Conservation (phyloP, 2,113 vertebrate genomes). For the Lonchura striata region DNA sequence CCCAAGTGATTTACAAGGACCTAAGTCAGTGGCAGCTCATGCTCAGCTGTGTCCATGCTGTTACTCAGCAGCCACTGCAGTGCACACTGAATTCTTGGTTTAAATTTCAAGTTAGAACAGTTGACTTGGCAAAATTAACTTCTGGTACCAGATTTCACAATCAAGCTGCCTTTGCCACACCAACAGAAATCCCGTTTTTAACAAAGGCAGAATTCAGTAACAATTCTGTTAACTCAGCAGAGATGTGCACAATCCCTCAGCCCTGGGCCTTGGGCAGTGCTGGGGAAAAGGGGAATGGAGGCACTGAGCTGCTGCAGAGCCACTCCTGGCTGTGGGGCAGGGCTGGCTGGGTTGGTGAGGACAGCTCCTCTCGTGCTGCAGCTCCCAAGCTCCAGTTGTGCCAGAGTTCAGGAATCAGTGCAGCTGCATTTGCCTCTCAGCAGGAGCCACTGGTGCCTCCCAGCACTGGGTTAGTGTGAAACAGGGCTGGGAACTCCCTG, state of each 20-base stretch:
- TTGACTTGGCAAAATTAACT: neutral
- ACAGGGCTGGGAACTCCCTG: neutral
- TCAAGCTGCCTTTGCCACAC: neutral
- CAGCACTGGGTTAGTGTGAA: accelerated
- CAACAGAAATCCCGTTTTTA: neutral
- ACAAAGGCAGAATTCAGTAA: neutral
- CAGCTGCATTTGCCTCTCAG: neutral
- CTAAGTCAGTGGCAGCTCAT: neutral
- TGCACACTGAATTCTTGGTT: neutral
- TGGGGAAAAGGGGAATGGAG: neutral
- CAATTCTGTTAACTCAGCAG: neutral
- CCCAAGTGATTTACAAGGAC: neutral
- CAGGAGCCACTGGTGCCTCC: neutral
- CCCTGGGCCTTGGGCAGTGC: neutral
- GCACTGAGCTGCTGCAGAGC: neutral
- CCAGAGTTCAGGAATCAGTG: accelerated
- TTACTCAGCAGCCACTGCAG: neutral
- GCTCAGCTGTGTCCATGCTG: neutral
- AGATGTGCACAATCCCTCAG: neutral
- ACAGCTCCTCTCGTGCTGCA: accelerated
- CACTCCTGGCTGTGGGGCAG: neutral
- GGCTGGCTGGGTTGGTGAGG: neutral
- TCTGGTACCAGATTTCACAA: neutral
- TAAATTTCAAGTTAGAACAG: neutral
- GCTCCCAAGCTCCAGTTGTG: neutral